phyloP scores from a whole-genome alignment of 2,888 invertebrate species.

The Liodrosophila aerea region DNA sequence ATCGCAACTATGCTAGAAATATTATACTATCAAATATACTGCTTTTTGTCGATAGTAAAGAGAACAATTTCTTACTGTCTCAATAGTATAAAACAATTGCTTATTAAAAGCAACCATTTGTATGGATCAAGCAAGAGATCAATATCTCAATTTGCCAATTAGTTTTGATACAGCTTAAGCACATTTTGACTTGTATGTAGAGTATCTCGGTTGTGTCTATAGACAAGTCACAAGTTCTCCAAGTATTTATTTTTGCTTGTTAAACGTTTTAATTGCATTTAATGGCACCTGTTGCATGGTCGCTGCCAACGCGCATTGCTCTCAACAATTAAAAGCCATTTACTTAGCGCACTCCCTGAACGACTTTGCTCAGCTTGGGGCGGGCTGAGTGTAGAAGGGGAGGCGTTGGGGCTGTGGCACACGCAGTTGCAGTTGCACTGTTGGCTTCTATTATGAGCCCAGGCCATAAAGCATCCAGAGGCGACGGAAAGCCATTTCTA shows the following conservation, averaged over 20 bases:
- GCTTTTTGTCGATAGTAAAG: too few relatives aligned
- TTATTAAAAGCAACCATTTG: too few relatives aligned
- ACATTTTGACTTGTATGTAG: background rate
- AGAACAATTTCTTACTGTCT: too few relatives aligned
- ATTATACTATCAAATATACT: too few relatives aligned
- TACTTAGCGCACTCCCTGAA: slow-evolving; percentile 45
- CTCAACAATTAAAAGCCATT: slow-evolving; percentile 46
- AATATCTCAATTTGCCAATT: too few relatives aligned
- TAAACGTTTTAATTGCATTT: slow-evolving; percentile 50
- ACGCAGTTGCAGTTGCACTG: slow-evolving; percentile 7
- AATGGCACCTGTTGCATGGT: slow-evolving; percentile 52
- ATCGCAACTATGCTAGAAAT: too few relatives aligned
- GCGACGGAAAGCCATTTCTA: slow-evolving; percentile 57
- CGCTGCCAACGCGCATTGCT: slow-evolving; percentile 2
- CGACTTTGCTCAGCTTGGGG: slow-evolving; percentile 39
- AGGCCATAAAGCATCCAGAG: slow-evolving; percentile 50
- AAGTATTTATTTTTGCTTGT: slow-evolving; percentile 15
- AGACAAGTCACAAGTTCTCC: background rate
- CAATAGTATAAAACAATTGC: too few relatives aligned
- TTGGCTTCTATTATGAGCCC: slow-evolving; percentile 18
- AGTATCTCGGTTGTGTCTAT: slow-evolving; percentile 4
- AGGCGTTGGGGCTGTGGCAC: slow-evolving; percentile 19
- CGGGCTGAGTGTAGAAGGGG: slow-evolving; percentile 22
- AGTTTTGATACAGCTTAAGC: too few relatives aligned
- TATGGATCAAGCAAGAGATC: too few relatives aligned